These are phyloP conservation scores for Astreopora myriophthalma DNA, from an alignment of 64 coral and sea anemone genomes.

Conservation along the genomic window DNA sequence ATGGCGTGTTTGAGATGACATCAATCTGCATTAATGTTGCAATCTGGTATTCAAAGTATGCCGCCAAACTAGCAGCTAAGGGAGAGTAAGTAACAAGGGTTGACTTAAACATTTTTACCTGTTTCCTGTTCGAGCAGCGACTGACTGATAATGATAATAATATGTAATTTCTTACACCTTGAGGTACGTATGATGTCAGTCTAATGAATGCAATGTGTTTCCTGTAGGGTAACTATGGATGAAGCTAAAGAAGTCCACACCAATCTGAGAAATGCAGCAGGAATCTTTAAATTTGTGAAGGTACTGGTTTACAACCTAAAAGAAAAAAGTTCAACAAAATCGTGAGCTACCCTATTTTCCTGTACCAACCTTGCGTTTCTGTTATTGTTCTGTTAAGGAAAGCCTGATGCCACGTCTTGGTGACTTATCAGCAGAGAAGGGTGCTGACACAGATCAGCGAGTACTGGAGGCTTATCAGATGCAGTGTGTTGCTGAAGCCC, in stretches of 20 bases:
- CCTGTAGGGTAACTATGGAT: slow-evolving; percentile 89
- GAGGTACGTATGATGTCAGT: too few species aligned
- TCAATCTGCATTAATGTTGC: slow-evolving; percentile 92
- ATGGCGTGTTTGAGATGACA: slow-evolving; percentile 86
- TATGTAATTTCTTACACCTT: too few species aligned
- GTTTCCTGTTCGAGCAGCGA: background rate
- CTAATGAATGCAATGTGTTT: background rate
- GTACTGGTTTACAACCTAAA: background rate
- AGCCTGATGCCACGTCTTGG: slow-evolving; percentile 85
- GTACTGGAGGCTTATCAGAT: slow-evolving; percentile 92
- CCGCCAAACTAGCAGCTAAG: slow-evolving; percentile 89
- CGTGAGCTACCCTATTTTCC: too few species aligned
- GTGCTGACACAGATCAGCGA: slow-evolving; percentile 85
- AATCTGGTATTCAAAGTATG: slow-evolving; percentile 94
- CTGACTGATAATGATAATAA: too few species aligned
- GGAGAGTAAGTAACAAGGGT: slow-evolving; percentile 82
- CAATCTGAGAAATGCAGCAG: slow-evolving; percentile 84
- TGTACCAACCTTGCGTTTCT: too few species aligned
- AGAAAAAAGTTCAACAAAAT: too few species aligned
- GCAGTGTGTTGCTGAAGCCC: slow-evolving; percentile 98
- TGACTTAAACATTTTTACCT: background rate
- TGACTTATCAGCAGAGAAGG: slow-evolving; percentile 86
- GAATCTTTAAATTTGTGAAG: slow-evolving; percentile 96
- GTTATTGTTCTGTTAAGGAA: slow-evolving; percentile 51
- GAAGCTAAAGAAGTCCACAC: slow-evolving; percentile 98